Base-by-base conservation (phyloP, 2,888 invertebrate species). In the Bombylius discolor region DNA sequence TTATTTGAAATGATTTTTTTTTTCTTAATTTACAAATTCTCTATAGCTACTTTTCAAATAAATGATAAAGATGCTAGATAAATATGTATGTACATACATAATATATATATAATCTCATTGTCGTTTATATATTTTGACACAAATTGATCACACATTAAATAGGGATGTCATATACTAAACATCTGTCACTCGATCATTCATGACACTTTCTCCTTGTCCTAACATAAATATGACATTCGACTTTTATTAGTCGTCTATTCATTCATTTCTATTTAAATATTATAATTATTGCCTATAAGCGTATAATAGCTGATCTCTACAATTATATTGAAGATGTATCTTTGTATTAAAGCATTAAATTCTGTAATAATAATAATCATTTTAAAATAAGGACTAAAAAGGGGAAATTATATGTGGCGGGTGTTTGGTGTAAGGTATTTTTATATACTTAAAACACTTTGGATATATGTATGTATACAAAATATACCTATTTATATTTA, bases 131-230 rank as follows among this genome's bases (percentile, higher is more conserved):
- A 42, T 53, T 53, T 53, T 53, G 53, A 54, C 49, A 54, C 54
- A 54, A 51, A 54, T 54, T 54, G 53, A 53, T 53, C 54, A 23
- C 14, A 31, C 32, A 49, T 54, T 54, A 54, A 54, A 32, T 49
- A 48, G 34, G 50, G n/a, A 42, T 56, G 52, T 49, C 50, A 50
- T n/a, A n/a, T 23, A 46, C 23, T 23, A 51, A 57, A 59, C 59
- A 59, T 57, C 59, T 59, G 59, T 57, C 57, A 56, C 56, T 59
- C 59, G 59, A 57, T 59, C 59, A 59, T 59, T 55, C 48, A 36
- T 57, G 57, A 55, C 54, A 54, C 49, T 54, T 54, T 34, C 31
- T 32, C 33, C 39, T 42, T 42, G 39, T 11, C 11, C 6, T 8
- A 36, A 36, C 6, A 36, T 42, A 11, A 5, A 42, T 11, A 36